Evolutionary conservation across 2,888 invertebrate genomes (phyloP).

Genomic region (Pseudococcus longispinus): DNA sequence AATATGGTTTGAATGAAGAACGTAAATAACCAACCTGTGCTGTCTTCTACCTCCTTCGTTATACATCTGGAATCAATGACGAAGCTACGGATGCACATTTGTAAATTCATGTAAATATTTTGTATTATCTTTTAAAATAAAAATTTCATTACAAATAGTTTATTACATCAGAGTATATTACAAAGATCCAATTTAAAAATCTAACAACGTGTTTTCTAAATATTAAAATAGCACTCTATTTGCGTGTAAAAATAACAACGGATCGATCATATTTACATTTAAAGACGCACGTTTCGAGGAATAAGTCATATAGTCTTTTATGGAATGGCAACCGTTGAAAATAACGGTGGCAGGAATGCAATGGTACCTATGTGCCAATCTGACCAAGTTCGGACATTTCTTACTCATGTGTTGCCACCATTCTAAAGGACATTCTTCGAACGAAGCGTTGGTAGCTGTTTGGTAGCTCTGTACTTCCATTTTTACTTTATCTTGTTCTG

Average conservation of each 20-base stretch:
- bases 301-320: slow-evolving; percentile 29
- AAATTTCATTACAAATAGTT: background rate
- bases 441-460: slow-evolving; percentile 64
- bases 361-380: slow-evolving; percentile 64
- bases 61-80: background rate
- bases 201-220: background rate
- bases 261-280: slow-evolving; percentile 23
- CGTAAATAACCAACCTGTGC: slow-evolving; percentile 1
- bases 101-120: slow-evolving; percentile 39
- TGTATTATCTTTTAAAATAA: slow-evolving; percentile 4
- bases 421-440: slow-evolving; percentile 65
- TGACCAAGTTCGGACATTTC: slow-evolving; percentile 64
- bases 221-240: slow-evolving; percentile 7
- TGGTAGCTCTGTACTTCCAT: slow-evolving; percentile 65
- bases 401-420: slow-evolving; percentile 65
- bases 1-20: slow-evolving; percentile 80
- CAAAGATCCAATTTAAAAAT: background rate
- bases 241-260: slow-evolving; percentile 48
- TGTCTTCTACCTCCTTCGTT: background rate
- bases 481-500: slow-evolving; percentile 64
- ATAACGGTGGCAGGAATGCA: slow-evolving; percentile 64
- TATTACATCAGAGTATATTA: background rate
- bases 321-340: background rate
- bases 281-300: background rate
- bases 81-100: background rate